These are phyloP conservation scores for Stictocephala bisonia DNA, from an alignment of 2,888 invertebrate genomes.

Conservation along the genomic window DNA sequence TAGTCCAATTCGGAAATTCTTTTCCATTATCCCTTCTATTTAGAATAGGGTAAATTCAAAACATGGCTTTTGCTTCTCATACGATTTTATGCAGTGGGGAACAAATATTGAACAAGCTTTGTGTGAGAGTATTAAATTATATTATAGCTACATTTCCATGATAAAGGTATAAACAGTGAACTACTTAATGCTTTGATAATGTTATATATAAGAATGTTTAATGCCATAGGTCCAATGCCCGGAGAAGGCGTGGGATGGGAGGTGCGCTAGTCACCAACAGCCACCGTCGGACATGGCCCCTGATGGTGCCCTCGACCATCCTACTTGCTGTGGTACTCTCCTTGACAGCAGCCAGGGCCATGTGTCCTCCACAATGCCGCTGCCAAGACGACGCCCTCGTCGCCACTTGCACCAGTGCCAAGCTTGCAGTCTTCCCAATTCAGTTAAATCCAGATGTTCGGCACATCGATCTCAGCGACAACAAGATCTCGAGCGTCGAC, in stretches of 20 bases:
- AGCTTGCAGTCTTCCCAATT: conserved; percentile 86
- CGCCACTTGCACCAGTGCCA: conserved; percentile 81
- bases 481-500: conserved; percentile 82
- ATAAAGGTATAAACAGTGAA: too few species aligned
- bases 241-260: conserved; percentile 53
- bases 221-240: conserved; percentile 54
- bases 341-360: conserved; percentile 61
- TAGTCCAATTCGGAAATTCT: too few species aligned
- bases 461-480: conserved; percentile 85
- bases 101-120: too few species aligned
- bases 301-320: conserved; percentile 3
- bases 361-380: conserved; percentile 84
- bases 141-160: too few species aligned
- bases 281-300: conserved; percentile 44
- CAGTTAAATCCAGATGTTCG: conserved; percentile 89
- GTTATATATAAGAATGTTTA: background rate
- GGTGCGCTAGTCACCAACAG: conserved; percentile 49
- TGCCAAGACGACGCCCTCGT: conserved; percentile 83
- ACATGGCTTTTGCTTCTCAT: too few species aligned
- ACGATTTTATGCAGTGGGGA: too few species aligned
- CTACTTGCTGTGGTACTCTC: conserved; percentile 27
- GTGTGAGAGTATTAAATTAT: too few species aligned
- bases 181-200: too few species aligned
- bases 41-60: too few species aligned
- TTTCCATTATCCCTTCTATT: too few species aligned